Conservation (phyloP, 2,888 invertebrate genomes). For the Selenia dentaria region DNA sequence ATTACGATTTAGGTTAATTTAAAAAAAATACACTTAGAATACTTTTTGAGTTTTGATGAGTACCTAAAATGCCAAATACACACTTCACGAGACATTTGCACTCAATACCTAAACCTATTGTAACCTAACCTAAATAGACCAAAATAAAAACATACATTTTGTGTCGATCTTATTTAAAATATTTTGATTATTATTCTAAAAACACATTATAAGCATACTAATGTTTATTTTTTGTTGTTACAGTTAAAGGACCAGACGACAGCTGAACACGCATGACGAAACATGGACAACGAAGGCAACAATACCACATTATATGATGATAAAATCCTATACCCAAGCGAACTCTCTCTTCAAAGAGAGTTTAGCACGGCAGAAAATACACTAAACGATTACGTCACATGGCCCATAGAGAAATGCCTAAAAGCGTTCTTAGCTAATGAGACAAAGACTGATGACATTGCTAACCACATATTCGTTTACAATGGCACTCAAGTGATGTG, state of each 20-base stretch:
- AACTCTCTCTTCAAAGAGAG: conserved; percentile 50
- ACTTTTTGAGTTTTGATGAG: too few species aligned
- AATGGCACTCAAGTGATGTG: conserved; percentile 71
- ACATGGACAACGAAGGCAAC: conserved; percentile 76
- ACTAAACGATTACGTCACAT: conserved; percentile 43
- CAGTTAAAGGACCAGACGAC: conserved; percentile 46
- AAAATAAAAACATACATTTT: too few species aligned
- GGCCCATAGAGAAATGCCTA: conserved; percentile 69
- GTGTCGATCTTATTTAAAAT: too few species aligned
- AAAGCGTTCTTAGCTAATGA: conserved; percentile 53
- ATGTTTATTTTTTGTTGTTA: conserved; percentile 53
- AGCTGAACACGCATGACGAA: conserved; percentile 68
- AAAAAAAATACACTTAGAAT: too few species aligned
- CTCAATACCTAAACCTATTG: too few species aligned
- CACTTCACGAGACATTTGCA: too few species aligned
- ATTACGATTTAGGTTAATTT: too few species aligned
- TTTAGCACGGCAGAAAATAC: conserved; percentile 45
- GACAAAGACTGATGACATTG: conserved; percentile 49
- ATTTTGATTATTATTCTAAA: too few species aligned
- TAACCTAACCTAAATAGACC: too few species aligned
- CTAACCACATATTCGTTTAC: conserved; percentile 47
- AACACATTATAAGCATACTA: too few species aligned
- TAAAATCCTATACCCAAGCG: conserved; percentile 47
- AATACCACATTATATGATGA: conserved; percentile 76
- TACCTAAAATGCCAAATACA: too few species aligned